Evolutionary conservation across 35 echinoderm and acorn worm species (phyloP).

Genomic region (Stichopus chloronotus): DNA sequence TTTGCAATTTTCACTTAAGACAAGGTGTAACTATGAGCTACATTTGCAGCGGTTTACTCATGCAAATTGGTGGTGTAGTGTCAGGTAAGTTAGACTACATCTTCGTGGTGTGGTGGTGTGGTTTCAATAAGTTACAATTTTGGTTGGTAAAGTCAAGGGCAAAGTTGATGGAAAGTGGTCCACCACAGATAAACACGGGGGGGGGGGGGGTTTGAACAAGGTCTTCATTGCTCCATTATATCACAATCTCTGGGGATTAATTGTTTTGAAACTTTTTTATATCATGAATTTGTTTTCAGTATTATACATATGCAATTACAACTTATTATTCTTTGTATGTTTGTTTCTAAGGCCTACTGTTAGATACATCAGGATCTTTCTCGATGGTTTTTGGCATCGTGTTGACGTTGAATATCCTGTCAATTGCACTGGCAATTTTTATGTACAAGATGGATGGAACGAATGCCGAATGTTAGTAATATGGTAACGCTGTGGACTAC

Average conservation of each 20-base stretch:
- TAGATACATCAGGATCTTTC: neutral
- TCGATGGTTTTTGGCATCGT: neutral
- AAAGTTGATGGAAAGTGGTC: too few species aligned
- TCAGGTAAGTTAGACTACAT: neutral
- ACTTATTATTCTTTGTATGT: too few species aligned
- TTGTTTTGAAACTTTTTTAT: too few species aligned
- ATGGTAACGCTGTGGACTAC: too few species aligned
- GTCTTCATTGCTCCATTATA: too few species aligned
- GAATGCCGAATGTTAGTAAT: too few species aligned
- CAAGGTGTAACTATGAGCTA: slow-evolving; percentile 7
- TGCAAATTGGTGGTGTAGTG: slow-evolving; percentile 11
- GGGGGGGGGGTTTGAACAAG: too few species aligned
- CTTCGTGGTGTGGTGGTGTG: too few species aligned
- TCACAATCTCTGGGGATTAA: too few species aligned
- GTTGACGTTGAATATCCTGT: neutral
- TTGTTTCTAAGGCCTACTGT: neutral
- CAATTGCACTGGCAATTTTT: neutral
- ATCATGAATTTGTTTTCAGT: too few species aligned
- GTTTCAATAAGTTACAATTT: neutral
- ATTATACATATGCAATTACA: too few species aligned
- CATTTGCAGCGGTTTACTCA: slow-evolving; percentile 6
- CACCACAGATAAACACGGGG: too few species aligned
- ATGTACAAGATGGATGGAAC: neutral
- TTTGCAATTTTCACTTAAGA: neutral
- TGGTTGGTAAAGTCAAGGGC: neutral